Evolutionary conservation across 1,140 invertebrate species (phyloP), one percentile per base, ranked within the genome.

Genomic region (Leucophenga varia): DNA sequence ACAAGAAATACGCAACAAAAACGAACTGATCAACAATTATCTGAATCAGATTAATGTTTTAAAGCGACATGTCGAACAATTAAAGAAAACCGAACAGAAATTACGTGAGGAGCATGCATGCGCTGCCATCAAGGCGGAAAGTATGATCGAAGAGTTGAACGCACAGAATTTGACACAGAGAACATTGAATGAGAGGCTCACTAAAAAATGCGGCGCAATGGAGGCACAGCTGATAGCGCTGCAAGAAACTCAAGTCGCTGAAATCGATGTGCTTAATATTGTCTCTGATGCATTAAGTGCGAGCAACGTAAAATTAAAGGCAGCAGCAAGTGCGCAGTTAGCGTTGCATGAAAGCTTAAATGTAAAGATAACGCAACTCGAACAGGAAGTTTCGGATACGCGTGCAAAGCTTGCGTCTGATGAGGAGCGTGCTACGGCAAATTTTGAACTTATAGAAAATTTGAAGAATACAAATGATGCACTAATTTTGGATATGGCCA

Each of bases 1-100:
- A 48, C 57, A 64, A 7, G 72, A 75, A 42, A 69, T 75, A 35
- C 59, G 72, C 7, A 58, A 58, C 38, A 75, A 75, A 55, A 73
- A 74, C 32, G 72, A 75, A 38, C 43, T 73, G 12, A 59, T 75
- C 17, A 59, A 72, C 31, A 74, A 64, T 13, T 70, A 74, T 39
- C 25, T 72, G 10, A 68, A 61, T 22, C 69, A 73, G 14, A 40
- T 75, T 44, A 67, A 74, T 37, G 72, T 74, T 17, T 42, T 75
- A 32, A 54, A 61, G 5, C 57, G 65, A 12, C 68, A 75, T 30
- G 61, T 74, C 2, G 61, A 69, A 19, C 64, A 74, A 34, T 44
- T 75, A 13, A 72, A 71, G 43, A 67, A 74, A 18, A 55, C 59
- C 9, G 72, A 75, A 30, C 12, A 21, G 3, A 72, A 71, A 40